Percentiles rank a stretch among this genome's conserved stretches.
Evolutionary conservation across 2,113 vertebrate genomes (phyloP).

Genomic region (Ascaphus truei): DNA sequence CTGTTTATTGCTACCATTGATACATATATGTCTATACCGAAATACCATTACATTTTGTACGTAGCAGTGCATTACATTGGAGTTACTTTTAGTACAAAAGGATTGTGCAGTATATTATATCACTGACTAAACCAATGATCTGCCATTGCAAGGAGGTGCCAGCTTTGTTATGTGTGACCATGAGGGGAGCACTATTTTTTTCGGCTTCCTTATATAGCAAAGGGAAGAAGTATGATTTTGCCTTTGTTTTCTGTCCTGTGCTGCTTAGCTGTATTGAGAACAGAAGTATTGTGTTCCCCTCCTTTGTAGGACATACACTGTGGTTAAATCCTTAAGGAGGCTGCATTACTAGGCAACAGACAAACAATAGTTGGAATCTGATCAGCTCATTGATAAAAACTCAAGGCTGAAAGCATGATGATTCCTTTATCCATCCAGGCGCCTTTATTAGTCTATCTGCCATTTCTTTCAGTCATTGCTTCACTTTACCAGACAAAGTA

Average conservation of each 20-base stretch:
- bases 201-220: not conserved
- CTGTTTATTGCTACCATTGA: too few relatives aligned
- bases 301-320: constrained; percentile 42
- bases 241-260: constrained; percentile 39
- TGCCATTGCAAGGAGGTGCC: not conserved
- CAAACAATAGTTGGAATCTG: constrained; percentile 61
- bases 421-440: constrained; percentile 59
- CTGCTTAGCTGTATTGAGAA: constrained; percentile 28
- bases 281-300: constrained; percentile 23
- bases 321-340: constrained; percentile 50
- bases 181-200: constrained; percentile 11
- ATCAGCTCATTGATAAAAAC: constrained; percentile 63
- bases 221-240: not conserved
- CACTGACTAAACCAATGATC: not conserved
- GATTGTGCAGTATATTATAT: not conserved
- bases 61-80: too few relatives aligned
- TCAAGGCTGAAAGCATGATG: constrained; percentile 40
- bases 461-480: constrained; percentile 2
- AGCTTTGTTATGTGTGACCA: not conserved
- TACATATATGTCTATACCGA: too few relatives aligned
- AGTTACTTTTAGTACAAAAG: not conserved
- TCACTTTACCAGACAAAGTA: too few relatives aligned
- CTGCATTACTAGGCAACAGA: constrained; percentile 59
- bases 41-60: too few relatives aligned
- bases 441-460: constrained; percentile 30